These are phyloP conservation scores for Cygnus atratus DNA, from an alignment of 2,113 vertebrate genomes.

Conservation along the genomic window DNA sequence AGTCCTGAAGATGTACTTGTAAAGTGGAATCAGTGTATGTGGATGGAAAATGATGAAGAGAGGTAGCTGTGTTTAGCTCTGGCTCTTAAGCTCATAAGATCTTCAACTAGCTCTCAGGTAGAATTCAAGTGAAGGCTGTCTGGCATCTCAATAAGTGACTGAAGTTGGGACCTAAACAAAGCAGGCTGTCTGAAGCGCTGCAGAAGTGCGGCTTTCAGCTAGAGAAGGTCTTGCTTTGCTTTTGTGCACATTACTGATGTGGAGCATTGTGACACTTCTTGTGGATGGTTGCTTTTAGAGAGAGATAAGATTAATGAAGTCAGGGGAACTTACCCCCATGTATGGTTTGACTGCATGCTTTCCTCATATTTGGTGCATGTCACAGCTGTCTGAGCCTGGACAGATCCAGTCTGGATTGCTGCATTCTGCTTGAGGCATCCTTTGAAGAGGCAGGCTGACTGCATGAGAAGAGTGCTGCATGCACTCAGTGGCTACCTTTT, in stretches of 20 bases:
- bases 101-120: neutral
- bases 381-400: neutral
- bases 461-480: rapidly evolving
- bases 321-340: neutral
- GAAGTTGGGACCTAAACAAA: neutral
- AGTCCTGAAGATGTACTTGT: neutral
- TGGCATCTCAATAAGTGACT: neutral
- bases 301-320: neutral
- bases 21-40: neutral
- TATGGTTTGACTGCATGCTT: rapidly evolving
- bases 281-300: neutral
- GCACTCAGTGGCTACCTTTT: neutral
- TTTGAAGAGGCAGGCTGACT: neutral
- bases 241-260: neutral
- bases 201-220: neutral
- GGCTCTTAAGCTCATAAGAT: neutral
- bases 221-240: rapidly evolving
- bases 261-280: neutral
- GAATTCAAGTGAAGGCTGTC: neutral
- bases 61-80: neutral
- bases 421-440: neutral
- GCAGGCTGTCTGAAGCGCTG: neutral
- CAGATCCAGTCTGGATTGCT: neutral
- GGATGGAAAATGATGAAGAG: neutral
- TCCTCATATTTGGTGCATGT: neutral